These are phyloP conservation scores for Pimpla rufipes DNA, from an alignment of 2,888 invertebrate genomes.

Conservation along the genomic window DNA sequence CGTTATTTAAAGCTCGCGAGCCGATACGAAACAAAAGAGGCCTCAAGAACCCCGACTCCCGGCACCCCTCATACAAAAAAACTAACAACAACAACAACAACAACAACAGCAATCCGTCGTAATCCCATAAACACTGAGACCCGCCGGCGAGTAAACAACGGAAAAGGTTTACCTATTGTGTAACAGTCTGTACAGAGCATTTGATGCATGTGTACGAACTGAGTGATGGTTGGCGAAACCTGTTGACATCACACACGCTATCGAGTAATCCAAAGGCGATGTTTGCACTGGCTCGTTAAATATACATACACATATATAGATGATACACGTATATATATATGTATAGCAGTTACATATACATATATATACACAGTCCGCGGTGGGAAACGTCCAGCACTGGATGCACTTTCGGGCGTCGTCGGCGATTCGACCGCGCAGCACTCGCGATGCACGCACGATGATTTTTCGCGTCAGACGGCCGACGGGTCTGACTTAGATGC, in stretches of 20 bases:
- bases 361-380: neutral
- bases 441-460: conserved; percentile 31
- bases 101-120: neutral
- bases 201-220: conserved; percentile 80
- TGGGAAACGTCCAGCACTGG: neutral
- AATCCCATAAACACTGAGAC: neutral
- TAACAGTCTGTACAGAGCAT: conserved; percentile 79
- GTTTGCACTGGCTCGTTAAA: conserved; percentile 17
- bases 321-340: conserved; percentile 14
- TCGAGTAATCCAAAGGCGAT: conserved; percentile 57
- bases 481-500: conserved; percentile 16
- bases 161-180: conserved; percentile 74
- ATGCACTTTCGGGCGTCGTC: conserved; percentile 47
- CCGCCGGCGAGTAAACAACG: neutral
- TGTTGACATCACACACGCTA: conserved; percentile 78
- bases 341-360: neutral
- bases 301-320: neutral
- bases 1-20: neutral
- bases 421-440: conserved; percentile 4
- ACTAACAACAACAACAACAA: neutral
- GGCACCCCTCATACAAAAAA: neutral
- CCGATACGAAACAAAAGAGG: neutral
- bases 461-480: conserved; percentile 15
- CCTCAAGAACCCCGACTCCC: neutral
- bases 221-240: conserved; percentile 79